Conservation (phyloP, 2,888 invertebrate genomes). For the Lymantria dispar region DNA sequence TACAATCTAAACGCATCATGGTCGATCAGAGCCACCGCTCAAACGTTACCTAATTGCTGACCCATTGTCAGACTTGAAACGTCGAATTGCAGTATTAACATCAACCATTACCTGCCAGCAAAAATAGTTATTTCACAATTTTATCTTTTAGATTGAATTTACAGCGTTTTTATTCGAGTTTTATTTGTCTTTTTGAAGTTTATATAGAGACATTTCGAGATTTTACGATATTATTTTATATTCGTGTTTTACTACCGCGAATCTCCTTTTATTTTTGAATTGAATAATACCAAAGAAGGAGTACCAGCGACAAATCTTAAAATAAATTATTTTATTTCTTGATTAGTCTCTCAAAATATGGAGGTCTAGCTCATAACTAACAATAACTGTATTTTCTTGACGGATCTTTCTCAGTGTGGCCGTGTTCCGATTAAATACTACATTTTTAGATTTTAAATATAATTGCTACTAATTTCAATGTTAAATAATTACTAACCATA, state of each 20-base stretch:
- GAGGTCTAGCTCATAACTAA: no score
- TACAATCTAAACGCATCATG: slow-evolving; percentile 33
- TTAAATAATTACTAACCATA: no score
- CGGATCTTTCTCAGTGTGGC: no score
- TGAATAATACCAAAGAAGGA: no score
- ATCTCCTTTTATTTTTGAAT: neutral
- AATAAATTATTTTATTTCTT: no score
- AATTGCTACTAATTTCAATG: no score
- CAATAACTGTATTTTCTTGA: no score
- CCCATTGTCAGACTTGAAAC: slow-evolving; percentile 53
- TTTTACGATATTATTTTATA: slow-evolving; percentile 8
- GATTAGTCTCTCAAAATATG: no score
- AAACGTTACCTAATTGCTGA: slow-evolving; percentile 52
- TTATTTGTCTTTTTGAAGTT: slow-evolving; percentile 37
- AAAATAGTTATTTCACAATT: slow-evolving; percentile 33
- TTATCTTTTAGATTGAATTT: slow-evolving; percentile 26
- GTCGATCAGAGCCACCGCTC: slow-evolving; percentile 39
- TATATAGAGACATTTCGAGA: slow-evolving; percentile 22
- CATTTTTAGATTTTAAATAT: no score
- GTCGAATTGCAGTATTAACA: slow-evolving; percentile 51
- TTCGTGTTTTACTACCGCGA: slow-evolving; percentile 13
- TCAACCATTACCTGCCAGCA: slow-evolving; percentile 34
- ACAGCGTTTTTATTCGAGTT: slow-evolving; percentile 30
- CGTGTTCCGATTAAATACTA: no score
- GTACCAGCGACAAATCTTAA: no score